Evolutionary conservation across 2,113 vertebrate genomes (phyloP), one percentile per base, ranked within the genome.

Genomic region (Rhabdomys dilectus): DNA sequence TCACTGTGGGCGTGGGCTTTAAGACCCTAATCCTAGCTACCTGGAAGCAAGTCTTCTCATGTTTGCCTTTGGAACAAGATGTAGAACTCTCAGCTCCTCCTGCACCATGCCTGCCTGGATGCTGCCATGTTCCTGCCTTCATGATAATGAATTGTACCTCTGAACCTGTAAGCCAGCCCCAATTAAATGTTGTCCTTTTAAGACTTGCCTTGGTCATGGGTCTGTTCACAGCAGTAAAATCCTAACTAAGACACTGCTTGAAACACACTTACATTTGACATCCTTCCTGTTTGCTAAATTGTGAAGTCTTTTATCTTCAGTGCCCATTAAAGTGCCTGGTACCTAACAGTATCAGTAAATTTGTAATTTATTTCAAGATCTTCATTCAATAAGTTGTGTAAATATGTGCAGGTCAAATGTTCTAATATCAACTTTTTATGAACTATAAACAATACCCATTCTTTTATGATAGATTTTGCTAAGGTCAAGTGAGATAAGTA

Each of bases 361-460:
- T 87, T 94, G 11, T 87, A 78, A 90, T 85, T 93, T 11, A 56
- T 93, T 84, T 93, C 26, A 76, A 64, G 51, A 15, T 95, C 26
- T 96, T 2, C 64, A 58, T 88, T 39, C 48, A 31, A 56, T 24
- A 91, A 60, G 48, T 26, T 82, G 45, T 51, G 26, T 70, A 88
- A 66, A 42, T 91, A 64, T 82, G 16, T 93, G 36, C 45, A 53
- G 87, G 58, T 94, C n/a, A 72, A 85, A 66, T 88, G 51, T 21
- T 94, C 45, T 66, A 66, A 91, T 92, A 93, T 45, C 53, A 96
- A 15, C 34, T 91, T 22, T 62, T 2, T 86, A 39, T 94, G 72
- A 94, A 92, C 92, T 94, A 1, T 80, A 75, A 93, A 88, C 62
- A 90, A 29, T 80, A 89, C 13, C 26, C 53, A 62, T 92, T 94